Percentiles rank a stretch among this genome's conserved stretches.
Conservation (phyloP, 2,113 vertebrate genomes). For the Gymnorhina tibicen region DNA sequence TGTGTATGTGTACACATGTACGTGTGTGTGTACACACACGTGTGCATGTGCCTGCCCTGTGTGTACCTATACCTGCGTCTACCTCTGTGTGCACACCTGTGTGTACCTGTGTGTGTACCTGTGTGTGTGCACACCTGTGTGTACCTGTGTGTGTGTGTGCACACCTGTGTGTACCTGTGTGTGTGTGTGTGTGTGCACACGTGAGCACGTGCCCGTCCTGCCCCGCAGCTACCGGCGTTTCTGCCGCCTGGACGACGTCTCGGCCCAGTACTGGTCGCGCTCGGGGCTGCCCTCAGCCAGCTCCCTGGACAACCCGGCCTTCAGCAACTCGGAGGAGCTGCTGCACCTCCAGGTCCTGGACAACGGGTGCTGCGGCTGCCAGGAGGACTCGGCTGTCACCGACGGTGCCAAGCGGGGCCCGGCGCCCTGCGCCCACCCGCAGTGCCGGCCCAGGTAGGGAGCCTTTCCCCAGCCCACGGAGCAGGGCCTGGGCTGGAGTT, state of each 20-base stretch:
- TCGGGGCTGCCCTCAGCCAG: slow-evolving; percentile 75
- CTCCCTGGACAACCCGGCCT: slow-evolving; percentile 84
- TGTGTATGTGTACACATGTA: not conserved
- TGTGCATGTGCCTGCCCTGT: too few species aligned
- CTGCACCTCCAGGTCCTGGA: slow-evolving; percentile 80
- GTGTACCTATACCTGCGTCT: too few species aligned
- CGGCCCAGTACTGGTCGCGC: slow-evolving; percentile 81
- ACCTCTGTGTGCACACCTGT: too few species aligned
- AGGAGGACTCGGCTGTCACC: slow-evolving; percentile 50
- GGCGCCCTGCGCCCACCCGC: rapidly evolving
- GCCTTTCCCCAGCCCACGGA: rapidly evolving
- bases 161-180: not conserved
- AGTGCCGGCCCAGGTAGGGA: not conserved
- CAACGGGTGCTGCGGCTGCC: slow-evolving; percentile 72
- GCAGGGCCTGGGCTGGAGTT: rapidly evolving
- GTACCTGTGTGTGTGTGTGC: not conserved
- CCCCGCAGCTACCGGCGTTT: slow-evolving; percentile 81
- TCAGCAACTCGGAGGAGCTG: slow-evolving; percentile 83
- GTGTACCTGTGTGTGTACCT: rapidly evolving
- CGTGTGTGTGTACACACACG: too few species aligned
- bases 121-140: too few species aligned
- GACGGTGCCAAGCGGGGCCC: not conserved
- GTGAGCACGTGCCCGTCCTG: rapidly evolving
- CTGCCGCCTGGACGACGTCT: slow-evolving; percentile 88
- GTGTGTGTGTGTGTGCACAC: too few species aligned